Base-by-base conservation (phyloP, 2,797 vertebrate species). In the Phylloscopus collybita region DNA sequence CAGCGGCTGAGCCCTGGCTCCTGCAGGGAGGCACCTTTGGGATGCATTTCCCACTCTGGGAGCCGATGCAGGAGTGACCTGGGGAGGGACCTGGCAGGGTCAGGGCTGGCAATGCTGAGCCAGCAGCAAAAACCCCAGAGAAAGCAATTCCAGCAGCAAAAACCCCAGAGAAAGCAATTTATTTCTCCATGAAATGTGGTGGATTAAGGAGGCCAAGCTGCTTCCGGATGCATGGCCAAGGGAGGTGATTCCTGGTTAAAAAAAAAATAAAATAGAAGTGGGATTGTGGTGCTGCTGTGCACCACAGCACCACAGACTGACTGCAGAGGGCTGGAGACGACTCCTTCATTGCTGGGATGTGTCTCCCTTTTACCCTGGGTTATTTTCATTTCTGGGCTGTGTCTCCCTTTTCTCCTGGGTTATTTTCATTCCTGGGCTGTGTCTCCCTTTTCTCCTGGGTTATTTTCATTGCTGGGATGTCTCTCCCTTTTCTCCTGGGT, bases 51-150 rank as follows among this genome's bases (percentile, higher is more conserved):
- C 64, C 56, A 7, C 36, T 25, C 26, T 23, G 53, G 67, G 64
- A 69, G 15, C 82, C 53, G 34, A 23, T 20, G 79, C 66, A 38
- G 53, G 62, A 75, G 14, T 8, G 45, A 51, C 45, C 36, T 42
- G 2, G 2, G 32, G 34, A 82, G 49, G 42, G 51, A 29, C 13
- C 26, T 50, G 9, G 38, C 34, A 16, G 3, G 0, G 3, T 3
- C 4, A 13, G 4, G 5, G 40, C 5, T 22, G 13, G 3, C 3
- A 0, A 8, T 56, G 93, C 86, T 80, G n/a, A n/a, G n/a, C 71
- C 30, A 44, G 79, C 49, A 2, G 19, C 27, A 60, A 65, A 62
- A 65, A 23, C 1, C 13, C 30, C 56, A 16, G 45, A 44, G 42
- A 53, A 76, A 38, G 62, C 71, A 42, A 9, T n/a, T 38, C 71